A percentile compares a stretch with the other conserved stretches of the same genome.
Evolutionary conservation across 2,113 vertebrate genomes (phyloP).

Genomic region (Sclerurus mexicanus): DNA sequence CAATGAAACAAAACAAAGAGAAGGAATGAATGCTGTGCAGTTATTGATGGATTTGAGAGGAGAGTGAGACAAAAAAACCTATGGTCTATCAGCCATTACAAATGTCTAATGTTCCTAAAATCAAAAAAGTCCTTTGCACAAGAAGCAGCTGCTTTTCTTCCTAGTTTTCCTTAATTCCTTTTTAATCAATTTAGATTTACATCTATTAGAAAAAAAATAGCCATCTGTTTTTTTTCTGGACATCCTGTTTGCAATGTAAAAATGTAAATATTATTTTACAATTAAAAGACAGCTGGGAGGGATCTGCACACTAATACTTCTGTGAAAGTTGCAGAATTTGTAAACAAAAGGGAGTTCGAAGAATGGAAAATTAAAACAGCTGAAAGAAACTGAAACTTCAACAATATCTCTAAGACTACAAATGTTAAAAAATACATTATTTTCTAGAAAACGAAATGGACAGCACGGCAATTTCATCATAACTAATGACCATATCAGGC

Average conservation of each 20-base stretch:
- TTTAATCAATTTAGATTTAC: background rate
- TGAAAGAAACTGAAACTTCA: background rate
- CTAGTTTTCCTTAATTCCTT: background rate
- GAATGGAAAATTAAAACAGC: background rate
- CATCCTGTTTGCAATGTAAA: background rate
- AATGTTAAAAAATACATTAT: background rate
- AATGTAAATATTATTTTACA: background rate
- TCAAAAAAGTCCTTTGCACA: background rate
- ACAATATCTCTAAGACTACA: background rate
- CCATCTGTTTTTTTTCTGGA: background rate
- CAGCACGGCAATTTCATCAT: background rate
- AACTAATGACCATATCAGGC: background rate
- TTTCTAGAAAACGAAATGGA: background rate
- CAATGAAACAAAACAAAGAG: background rate
- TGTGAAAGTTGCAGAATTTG: background rate
- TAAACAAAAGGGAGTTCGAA: background rate
- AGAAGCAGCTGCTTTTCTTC: background rate
- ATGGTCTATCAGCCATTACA: background rate
- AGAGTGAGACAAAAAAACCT: background rate
- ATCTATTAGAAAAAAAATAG: background rate
- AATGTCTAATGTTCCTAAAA: background rate
- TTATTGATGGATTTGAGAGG: background rate
- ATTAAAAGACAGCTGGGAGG: background rate
- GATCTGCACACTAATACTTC: background rate
- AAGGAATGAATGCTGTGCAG: background rate